These are phyloP conservation scores for Bujurquina vittata DNA, from an alignment of 2,113 vertebrate genomes.

Conservation along the genomic window DNA sequence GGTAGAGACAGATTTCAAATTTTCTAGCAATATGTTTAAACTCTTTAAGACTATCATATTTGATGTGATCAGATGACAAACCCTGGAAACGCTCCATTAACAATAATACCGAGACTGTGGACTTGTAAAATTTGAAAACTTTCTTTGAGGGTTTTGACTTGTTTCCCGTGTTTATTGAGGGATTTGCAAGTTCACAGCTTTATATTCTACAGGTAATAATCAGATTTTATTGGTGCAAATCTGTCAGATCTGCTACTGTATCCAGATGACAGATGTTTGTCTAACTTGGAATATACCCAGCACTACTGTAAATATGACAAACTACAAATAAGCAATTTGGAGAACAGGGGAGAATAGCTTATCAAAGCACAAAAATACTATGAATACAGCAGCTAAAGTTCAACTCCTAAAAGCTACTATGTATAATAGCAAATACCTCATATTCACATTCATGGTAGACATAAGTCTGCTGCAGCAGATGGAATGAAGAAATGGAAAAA, in stretches of 20 bases:
- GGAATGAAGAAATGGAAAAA: background rate
- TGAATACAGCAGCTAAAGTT: background rate
- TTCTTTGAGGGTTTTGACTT: background rate
- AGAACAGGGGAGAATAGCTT: background rate
- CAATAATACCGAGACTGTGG: background rate
- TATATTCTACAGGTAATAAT: slow-evolving; percentile 22
- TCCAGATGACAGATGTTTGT: background rate
- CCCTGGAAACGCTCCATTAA: background rate
- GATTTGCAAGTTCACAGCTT: slow-evolving; percentile 13
- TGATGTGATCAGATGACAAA: slow-evolving; percentile 16
- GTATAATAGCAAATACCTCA: slow-evolving; percentile 48
- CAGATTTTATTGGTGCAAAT: background rate
- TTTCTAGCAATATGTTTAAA: background rate
- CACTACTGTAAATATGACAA: background rate
- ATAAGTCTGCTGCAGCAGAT: slow-evolving; percentile 24
- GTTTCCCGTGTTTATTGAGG: background rate
- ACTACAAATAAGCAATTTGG: background rate
- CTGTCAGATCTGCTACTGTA: background rate
- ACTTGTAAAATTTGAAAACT: background rate
- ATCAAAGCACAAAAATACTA: slow-evolving; percentile 4
- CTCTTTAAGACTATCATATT: background rate
- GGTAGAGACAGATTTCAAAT: background rate
- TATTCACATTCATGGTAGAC: slow-evolving; percentile 28
- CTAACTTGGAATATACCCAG: background rate
- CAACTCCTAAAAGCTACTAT: background rate